These are phyloP conservation scores for Toxonevra muliebris DNA, from an alignment of 2,888 invertebrate genomes.

Conservation along the genomic window DNA sequence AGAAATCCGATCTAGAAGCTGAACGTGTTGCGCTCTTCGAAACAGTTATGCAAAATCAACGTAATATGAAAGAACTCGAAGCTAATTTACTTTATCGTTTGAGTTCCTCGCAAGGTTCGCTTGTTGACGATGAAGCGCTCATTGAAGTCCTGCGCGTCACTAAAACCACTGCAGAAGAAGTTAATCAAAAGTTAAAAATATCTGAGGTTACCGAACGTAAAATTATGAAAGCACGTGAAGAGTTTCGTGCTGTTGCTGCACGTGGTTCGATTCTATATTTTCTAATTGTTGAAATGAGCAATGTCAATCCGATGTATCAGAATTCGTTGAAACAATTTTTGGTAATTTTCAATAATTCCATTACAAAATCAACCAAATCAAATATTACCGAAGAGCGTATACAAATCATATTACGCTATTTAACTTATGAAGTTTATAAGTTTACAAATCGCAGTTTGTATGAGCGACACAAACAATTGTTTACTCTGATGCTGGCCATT, in stretches of 20 bases:
- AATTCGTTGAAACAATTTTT: conserved; percentile 95
- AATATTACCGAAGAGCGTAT: conserved; percentile 87
- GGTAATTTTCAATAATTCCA: conserved; percentile 91
- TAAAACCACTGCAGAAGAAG: conserved; percentile 91
- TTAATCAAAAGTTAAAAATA: conserved; percentile 90
- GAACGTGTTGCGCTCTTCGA: conserved; percentile 93
- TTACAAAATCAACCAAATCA: conserved; percentile 88
- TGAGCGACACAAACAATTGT: conserved; percentile 91
- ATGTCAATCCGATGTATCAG: conserved; percentile 97
- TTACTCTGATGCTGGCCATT: conserved; percentile 93
- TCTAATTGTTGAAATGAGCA: conserved; percentile 96
- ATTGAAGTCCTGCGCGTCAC: conserved; percentile 89
- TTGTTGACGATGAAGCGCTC: conserved; percentile 95
- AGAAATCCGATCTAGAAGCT: conserved; percentile 94
- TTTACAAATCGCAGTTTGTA: conserved; percentile 93
- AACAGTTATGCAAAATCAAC: conserved; percentile 95
- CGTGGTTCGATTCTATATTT: conserved; percentile 95
- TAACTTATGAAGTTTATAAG: conserved; percentile 92
- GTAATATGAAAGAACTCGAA: conserved; percentile 95
- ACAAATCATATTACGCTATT: conserved; percentile 84
- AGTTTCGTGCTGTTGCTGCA: conserved; percentile 93
- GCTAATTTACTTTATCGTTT: conserved; percentile 90
- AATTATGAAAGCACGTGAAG: conserved; percentile 92
- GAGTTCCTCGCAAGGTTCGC: conserved; percentile 90
- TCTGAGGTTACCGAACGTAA: conserved; percentile 94